Conservation (phyloP, 2,888 invertebrate genomes). For the Macrophya annulata region DNA sequence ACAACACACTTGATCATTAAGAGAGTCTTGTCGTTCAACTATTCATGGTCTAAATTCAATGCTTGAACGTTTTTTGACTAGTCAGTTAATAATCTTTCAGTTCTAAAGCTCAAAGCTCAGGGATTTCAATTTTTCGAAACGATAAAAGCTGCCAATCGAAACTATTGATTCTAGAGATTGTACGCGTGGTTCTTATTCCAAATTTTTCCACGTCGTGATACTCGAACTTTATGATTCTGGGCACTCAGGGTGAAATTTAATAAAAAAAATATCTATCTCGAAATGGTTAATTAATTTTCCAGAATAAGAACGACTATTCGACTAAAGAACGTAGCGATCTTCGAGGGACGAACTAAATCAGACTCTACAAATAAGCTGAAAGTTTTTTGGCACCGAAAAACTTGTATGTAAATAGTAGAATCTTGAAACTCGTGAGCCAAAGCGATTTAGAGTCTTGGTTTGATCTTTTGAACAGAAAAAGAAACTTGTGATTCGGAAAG, state of each 20-base stretch:
- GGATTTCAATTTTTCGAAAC: background rate
- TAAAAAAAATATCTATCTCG: conserved; percentile 15
- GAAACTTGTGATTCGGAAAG: background rate
- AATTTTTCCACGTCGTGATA: background rate
- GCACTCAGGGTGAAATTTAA: conserved; percentile 1
- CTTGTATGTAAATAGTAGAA: background rate
- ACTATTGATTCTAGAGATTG: background rate
- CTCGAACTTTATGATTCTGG: conserved; percentile 18
- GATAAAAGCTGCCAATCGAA: background rate
- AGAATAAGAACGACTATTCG: background rate
- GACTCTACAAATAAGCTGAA: background rate
- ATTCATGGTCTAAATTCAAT: background rate
- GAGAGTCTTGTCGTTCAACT: background rate
- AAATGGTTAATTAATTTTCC: conserved; percentile 50
- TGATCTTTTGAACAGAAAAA: background rate
- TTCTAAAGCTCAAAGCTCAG: background rate
- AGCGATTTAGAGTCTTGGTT: background rate
- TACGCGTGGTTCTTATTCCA: background rate
- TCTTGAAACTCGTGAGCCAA: background rate
- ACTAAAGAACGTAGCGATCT: conserved; percentile 1
- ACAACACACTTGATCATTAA: background rate
- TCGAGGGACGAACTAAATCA: background rate
- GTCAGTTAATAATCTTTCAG: background rate
- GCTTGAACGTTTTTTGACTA: background rate
- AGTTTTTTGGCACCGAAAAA: background rate